phyloP scores from a whole-genome alignment of 2,113 vertebrate species.

The Corythaeola cristata region DNA sequence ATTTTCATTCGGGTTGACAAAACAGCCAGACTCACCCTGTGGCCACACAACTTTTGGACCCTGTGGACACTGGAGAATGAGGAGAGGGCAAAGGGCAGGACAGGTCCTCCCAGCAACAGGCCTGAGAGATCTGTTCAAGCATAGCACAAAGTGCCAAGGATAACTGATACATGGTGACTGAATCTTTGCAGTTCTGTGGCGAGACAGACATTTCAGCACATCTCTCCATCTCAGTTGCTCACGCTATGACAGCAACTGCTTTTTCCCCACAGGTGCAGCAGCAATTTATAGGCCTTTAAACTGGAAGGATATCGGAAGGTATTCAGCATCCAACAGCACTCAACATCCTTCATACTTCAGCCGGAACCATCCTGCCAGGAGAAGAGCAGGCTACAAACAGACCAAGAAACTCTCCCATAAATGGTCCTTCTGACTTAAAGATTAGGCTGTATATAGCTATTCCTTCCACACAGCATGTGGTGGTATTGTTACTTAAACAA shows the following conservation, averaged over 20 bases:
- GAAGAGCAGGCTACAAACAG: neutral
- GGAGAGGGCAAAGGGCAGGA: neutral
- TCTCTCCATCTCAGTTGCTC: neutral
- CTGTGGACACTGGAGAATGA: neutral
- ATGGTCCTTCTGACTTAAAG: neutral
- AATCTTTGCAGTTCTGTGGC: neutral
- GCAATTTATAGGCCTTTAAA: neutral
- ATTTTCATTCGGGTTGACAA: neutral
- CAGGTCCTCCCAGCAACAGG: neutral
- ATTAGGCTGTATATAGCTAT: neutral
- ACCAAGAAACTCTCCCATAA: neutral
- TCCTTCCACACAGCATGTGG: neutral
- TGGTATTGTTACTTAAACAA: neutral
- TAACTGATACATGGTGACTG: neutral
- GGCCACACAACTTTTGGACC: neutral
- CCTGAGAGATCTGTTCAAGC: neutral
- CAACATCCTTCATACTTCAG: neutral
- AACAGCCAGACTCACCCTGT: neutral
- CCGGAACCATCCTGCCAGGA: neutral
- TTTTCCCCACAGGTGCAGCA: neutral
- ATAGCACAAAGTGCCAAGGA: neutral
- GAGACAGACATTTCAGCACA: neutral
- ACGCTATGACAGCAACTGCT: neutral
- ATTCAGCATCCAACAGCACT: neutral
- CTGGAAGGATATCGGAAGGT: accelerated